Base-by-base conservation (phyloP, 2,888 invertebrate species). In the Phaedon cochleariae region DNA sequence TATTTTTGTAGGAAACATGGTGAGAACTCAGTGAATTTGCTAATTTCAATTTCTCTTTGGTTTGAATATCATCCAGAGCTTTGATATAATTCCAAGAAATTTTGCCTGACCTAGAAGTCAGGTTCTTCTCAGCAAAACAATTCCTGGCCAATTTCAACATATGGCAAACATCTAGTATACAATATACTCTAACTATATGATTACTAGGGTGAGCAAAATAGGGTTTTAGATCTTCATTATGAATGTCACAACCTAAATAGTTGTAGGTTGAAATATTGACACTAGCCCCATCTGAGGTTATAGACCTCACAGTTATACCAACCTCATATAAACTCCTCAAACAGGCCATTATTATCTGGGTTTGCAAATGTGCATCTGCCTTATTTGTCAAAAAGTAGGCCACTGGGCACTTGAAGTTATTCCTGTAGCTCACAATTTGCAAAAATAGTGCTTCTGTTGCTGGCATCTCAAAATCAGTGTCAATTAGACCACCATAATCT, bases 351-450 rank as follows among this genome's bases (percentile, higher is more conserved):
- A 72, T 62, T 37, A 71, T 17, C 26, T 68, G 67, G 7, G 67
- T 31, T 67, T 62, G 68, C 20, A 71, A 9, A 49, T 65, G 21
- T 20, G 68, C 66, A 67, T 68, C 59, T 26, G 45, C 46, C 53
- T 73, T 70, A 51, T 73, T 70, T 48, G 37, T 73, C 15, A 72
- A 64, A 62, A 73, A 73, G 51, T 72, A 73, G n/a, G 64, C 73
- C 5, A 73, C 65, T 18, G 71, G 72, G 22, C 70, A 73, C 65
- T 70, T 73, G 37, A 68, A 68, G 15, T 54, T 61, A n/a, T 9
- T 18, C 12, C 22, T 26, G 15, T 48, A 61, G 10, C 53, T 54
- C 18, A 54, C 46, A 46, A 61, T 53, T 61, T 53, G 61, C 2
- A 53, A 31, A 54, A 54, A 54, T 7, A 61, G 21, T 12, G 46